phyloP scores from a whole-genome alignment of 2,113 vertebrate species.

The Laterallus jamaicensis region DNA sequence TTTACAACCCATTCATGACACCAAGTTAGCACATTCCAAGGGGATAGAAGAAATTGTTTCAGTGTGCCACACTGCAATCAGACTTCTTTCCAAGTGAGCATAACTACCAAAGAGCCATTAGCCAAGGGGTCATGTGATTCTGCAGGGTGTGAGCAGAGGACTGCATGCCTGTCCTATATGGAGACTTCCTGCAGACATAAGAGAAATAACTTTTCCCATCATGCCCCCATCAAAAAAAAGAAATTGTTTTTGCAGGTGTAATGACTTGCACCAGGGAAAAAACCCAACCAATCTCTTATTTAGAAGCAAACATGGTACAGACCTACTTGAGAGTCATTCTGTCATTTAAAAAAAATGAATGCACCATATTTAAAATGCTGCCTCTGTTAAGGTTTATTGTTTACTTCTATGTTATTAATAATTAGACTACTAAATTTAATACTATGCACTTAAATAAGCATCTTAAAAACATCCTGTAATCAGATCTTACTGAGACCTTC shows the following conservation, averaged over 20 bases:
- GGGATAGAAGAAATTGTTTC: neutral
- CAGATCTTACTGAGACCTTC: neutral
- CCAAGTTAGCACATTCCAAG: neutral
- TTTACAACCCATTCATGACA: neutral
- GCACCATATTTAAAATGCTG: neutral
- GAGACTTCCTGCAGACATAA: neutral
- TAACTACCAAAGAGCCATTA: neutral
- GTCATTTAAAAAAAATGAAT: neutral
- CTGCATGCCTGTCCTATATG: neutral
- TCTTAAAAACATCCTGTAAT: neutral
- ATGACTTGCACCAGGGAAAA: neutral
- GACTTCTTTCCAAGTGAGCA: neutral
- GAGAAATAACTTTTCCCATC: neutral
- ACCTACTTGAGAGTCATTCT: neutral
- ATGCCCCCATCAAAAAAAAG: accelerated
- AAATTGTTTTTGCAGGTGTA: neutral
- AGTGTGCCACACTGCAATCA: neutral
- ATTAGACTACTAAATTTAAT: neutral
- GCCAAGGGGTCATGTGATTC: neutral
- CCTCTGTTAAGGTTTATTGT: neutral
- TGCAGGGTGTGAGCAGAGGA: neutral
- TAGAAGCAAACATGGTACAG: neutral
- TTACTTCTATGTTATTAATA: neutral
- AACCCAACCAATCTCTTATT: neutral
- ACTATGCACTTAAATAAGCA: neutral